Conservation (phyloP, 2,113 vertebrate genomes). For the Lepidothrix coronata region DNA sequence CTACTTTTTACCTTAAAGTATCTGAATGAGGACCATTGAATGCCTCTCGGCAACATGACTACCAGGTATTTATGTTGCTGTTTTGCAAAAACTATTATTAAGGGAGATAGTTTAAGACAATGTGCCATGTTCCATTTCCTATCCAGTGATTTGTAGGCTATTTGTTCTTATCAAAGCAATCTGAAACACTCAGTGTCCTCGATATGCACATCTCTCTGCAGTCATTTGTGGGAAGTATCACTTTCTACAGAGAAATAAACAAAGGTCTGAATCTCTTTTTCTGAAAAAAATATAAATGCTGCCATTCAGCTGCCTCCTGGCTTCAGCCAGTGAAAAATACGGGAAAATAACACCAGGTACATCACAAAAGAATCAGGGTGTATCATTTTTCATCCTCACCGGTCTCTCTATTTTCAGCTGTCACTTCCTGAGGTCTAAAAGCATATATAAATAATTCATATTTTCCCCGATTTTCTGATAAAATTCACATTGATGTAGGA, state of each 20-base stretch:
- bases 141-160: background rate
- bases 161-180: constrained; percentile 38
- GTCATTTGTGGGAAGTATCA: background rate
- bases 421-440: background rate
- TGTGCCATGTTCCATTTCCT: background rate
- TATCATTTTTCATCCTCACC: background rate
- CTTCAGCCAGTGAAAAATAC: background rate
- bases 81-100: background rate
- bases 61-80: background rate
- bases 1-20: background rate
- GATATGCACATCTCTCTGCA: constrained; percentile 45
- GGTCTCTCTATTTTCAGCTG: background rate
- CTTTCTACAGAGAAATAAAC: constrained; percentile 2
- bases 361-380: background rate
- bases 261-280: background rate
- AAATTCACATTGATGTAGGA: background rate
- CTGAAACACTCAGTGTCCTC: constrained; percentile 47
- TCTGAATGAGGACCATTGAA: background rate
- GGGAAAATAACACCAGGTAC: background rate
- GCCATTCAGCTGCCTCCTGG: background rate
- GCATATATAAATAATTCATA: background rate
- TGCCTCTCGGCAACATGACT: background rate
- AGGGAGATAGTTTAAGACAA: background rate
- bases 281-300: background rate
- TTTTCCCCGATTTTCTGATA: background rate